phyloP scores from a whole-genome alignment of 2,797 vertebrate genomes.

The Lophius americanus region DNA sequence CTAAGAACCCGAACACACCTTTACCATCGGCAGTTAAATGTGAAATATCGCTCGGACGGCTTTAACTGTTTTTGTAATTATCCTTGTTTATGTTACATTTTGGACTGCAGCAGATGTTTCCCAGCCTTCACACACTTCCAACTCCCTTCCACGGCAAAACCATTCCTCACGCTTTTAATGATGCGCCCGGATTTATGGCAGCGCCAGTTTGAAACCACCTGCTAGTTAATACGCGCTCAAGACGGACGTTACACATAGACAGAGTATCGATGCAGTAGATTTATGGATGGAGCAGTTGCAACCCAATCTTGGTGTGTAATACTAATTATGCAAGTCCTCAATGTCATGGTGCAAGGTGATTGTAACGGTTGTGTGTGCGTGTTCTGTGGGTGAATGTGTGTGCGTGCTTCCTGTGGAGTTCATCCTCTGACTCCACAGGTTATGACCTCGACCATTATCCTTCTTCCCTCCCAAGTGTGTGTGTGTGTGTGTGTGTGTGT shows the following conservation, averaged over 20 bases:
- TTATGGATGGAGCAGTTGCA: not conserved
- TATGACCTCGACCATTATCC: constrained; percentile 3
- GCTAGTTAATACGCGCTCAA: not conserved
- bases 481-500: no score
- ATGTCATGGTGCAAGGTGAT: constrained; percentile 1
- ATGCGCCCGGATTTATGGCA: not conserved
- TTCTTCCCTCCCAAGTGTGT: not conserved
- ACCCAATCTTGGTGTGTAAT: constrained; percentile 3
- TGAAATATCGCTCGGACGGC: not conserved
- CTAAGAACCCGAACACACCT: no score
- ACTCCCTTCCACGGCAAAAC: not conserved
- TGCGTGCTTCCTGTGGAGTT: constrained; percentile 17
- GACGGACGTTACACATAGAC: not conserved
- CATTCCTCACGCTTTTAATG: not conserved
- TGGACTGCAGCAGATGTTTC: not conserved
- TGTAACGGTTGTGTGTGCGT: not conserved
- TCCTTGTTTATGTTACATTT: not conserved
- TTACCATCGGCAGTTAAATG: not conserved
- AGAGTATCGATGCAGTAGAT: not conserved
- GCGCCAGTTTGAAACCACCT: not conserved
- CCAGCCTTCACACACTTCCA: not conserved
- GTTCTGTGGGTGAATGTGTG: no score
- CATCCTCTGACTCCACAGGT: constrained; percentile 14
- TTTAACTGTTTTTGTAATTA: not conserved
- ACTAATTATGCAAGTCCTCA: constrained; percentile 20